These are phyloP conservation scores for Cliona cf. orientalis DNA, from an alignment of 37 sponge, comb jelly and placozoan genomes.

Conservation along the genomic window DNA sequence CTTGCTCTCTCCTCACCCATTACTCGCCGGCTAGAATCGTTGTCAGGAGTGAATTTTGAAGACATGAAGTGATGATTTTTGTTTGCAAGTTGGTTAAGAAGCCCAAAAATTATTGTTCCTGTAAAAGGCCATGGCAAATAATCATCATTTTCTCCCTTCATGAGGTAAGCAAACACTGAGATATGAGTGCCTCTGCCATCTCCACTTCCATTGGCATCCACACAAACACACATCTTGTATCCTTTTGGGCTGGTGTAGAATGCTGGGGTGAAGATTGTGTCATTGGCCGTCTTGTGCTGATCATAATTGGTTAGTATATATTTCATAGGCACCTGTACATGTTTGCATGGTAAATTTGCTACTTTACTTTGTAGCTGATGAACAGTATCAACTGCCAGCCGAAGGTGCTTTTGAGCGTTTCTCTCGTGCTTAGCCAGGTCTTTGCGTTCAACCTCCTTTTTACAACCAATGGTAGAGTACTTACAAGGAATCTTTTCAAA, in stretches of 20 bases:
- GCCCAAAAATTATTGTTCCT: conserved; percentile 7
- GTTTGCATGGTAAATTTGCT: no score
- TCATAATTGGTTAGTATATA: no score
- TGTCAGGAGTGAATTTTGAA: neutral
- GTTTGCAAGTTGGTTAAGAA: conserved; percentile 1
- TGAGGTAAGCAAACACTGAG: conserved; percentile 4
- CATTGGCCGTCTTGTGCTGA: no score
- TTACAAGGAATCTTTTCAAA: conserved; percentile 26
- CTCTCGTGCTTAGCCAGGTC: conserved; percentile 30
- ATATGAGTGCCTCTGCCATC: neutral
- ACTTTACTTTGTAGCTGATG: neutral
- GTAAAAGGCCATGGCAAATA: neutral
- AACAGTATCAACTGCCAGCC: neutral
- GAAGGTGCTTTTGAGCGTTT: conserved; percentile 4
- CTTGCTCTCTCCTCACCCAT: neutral
- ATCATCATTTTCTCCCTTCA: conserved; percentile 11
- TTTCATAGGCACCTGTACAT: no score
- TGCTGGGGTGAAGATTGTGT: no score
- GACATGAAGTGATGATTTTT: neutral
- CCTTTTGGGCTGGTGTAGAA: neutral
- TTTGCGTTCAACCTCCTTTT: neutral
- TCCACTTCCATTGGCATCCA: neutral
- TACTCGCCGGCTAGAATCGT: neutral
- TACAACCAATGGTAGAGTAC: conserved; percentile 31
- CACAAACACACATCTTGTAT: conserved; percentile 6